Evolutionary conservation across 2,797 vertebrate species (phyloP).

Genomic region (Atherinosoma microstoma): DNA sequence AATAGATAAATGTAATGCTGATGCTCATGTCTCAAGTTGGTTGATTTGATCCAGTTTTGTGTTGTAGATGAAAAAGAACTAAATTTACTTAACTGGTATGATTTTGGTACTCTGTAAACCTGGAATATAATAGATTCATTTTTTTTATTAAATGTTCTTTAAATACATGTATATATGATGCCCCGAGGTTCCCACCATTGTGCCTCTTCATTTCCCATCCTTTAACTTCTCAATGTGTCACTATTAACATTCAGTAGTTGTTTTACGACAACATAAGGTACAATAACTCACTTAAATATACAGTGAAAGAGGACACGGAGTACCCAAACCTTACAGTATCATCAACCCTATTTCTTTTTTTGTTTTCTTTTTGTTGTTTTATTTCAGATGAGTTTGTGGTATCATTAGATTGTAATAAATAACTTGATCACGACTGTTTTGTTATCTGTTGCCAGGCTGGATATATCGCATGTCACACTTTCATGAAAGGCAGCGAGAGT

Average conservation of each 20-base stretch:
- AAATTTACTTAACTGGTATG: constrained; percentile 18
- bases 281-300: constrained; percentile 69
- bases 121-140: constrained; percentile 47
- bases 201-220: constrained; percentile 55
- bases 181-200: constrained; percentile 61
- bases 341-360: constrained; percentile 51
- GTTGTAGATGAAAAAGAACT: constrained; percentile 26
- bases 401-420: constrained; percentile 78
- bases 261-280: constrained; percentile 67
- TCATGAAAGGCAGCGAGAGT: constrained; percentile 73
- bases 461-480: constrained; percentile 64
- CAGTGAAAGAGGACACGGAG: constrained; percentile 66
- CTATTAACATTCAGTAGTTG: constrained; percentile 80
- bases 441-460: constrained; percentile 60
- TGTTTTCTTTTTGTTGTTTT: background rate
- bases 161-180: constrained; percentile 57
- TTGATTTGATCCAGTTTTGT: constrained; percentile 39
- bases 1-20: constrained; percentile 42
- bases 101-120: constrained; percentile 47
- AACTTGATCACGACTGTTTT: constrained; percentile 64
- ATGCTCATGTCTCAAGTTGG: constrained; percentile 49
- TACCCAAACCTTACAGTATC: constrained; percentile 54
- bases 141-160: constrained; percentile 35
- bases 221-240: constrained; percentile 60
- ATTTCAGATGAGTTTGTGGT: constrained; percentile 43